Percentiles rank a stretch among this genome's conserved stretches.
Conservation (phyloP, 2,113 vertebrate genomes). For the Paramormyrops kingsleyae region DNA sequence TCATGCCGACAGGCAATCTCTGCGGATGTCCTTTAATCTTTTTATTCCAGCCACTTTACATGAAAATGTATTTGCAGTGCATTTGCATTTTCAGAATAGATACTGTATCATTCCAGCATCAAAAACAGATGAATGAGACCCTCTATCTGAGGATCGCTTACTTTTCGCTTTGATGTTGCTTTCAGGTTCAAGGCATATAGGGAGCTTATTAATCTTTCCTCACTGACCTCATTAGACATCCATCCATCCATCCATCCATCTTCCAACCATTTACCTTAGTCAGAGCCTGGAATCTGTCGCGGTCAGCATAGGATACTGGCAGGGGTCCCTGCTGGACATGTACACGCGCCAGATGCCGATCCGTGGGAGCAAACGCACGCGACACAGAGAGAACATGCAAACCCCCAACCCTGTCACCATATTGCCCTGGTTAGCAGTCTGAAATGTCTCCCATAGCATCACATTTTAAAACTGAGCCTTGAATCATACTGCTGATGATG, state of each 20-base stretch:
- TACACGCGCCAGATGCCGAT: neutral
- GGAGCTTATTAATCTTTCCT: neutral
- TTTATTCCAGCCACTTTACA: constrained; percentile 4
- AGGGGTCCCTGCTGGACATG: neutral
- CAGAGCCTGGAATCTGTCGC: neutral
- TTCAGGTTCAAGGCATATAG: neutral
- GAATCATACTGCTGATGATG: neutral
- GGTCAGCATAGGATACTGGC: neutral
- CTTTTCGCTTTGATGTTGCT: neutral
- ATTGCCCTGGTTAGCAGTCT: neutral
- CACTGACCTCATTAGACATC: neutral
- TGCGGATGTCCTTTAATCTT: neutral
- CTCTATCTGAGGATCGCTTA: neutral
- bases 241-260: neutral
- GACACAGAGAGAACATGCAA: neutral
- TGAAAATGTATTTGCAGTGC: neutral
- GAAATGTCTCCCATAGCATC: neutral
- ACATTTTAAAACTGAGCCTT: neutral
- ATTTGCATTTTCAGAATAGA: constrained; percentile 5
- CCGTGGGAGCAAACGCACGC: neutral
- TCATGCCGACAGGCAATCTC: neutral
- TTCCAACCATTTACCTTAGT: neutral
- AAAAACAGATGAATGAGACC: neutral
- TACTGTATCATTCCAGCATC: neutral
- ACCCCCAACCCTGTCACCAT: neutral